Evolutionary conservation across 2,888 invertebrate genomes (phyloP).

Genomic region (Drosophila cyrtoloma): DNA sequence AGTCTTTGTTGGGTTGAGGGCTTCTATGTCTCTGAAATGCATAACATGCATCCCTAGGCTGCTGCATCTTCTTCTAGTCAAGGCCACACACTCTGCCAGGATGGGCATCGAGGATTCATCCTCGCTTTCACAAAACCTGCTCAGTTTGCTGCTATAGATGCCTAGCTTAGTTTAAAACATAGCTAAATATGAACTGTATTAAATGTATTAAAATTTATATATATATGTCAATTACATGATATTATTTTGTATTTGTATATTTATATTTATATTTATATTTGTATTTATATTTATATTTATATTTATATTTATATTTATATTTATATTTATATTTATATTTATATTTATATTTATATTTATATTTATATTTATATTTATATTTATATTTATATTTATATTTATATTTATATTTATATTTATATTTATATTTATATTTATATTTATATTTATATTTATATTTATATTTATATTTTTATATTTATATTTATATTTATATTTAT

Average conservation of each 20-base stretch:
- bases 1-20: too few species aligned
- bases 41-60: too few species aligned
- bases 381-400: background rate
- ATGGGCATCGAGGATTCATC: too few species aligned
- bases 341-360: background rate
- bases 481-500: background rate
- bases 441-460: background rate
- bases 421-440: background rate
- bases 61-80: too few species aligned
- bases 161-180: background rate
- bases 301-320: background rate
- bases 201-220: background rate
- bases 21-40: too few species aligned
- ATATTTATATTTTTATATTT: background rate
- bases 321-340: background rate
- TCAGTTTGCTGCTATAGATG: too few species aligned
- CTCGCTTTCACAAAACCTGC: too few species aligned
- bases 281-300: too few species aligned
- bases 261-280: too few species aligned
- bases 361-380: background rate
- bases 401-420: background rate
- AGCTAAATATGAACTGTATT: background rate
- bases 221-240: background rate
- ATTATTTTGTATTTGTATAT: background rate
- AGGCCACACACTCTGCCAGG: too few species aligned